Evolutionary conservation across 1,140 invertebrate species (phyloP).

Genomic region (Drosophila ironensis): DNA sequence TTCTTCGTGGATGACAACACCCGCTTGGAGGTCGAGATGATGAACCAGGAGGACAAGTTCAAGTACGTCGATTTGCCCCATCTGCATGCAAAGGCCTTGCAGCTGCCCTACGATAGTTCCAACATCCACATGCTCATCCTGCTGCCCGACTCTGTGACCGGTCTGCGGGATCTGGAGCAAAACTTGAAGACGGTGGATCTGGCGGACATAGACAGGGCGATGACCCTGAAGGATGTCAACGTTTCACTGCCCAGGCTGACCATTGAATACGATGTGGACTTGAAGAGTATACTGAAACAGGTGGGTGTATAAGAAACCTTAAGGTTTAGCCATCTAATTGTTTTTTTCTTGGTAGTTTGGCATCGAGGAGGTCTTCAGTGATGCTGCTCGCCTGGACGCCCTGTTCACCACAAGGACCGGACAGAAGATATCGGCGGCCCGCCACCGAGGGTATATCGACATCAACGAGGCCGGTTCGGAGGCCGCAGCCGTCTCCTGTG

Average conservation of each 20-base stretch:
- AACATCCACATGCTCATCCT: conserved; percentile 85
- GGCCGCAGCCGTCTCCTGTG: conserved; percentile 89
- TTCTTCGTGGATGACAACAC: conserved; percentile 83
- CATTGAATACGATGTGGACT: conserved; percentile 83
- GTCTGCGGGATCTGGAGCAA: conserved; percentile 82
- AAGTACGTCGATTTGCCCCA: conserved; percentile 81
- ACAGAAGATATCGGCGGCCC: conserved; percentile 83
- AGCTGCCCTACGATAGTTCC: conserved; percentile 84
- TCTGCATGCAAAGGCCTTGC: conserved; percentile 82
- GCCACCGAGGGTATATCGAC: conserved; percentile 89
- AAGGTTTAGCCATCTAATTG: neutral
- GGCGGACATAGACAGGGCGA: conserved; percentile 67
- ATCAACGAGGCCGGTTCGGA: conserved; percentile 91
- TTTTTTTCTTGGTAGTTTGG: too few relatives aligned
- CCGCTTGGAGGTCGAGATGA: conserved; percentile 83
- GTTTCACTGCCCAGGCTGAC: conserved; percentile 86
- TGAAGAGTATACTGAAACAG: conserved; percentile 83
- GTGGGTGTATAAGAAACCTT: conserved; percentile 71
- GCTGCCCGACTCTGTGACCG: conserved; percentile 84
- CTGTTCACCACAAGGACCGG: conserved; percentile 83
- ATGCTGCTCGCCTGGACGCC: too few relatives aligned
- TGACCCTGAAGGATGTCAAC: conserved; percentile 70
- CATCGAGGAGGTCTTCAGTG: too few relatives aligned
- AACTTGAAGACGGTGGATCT: conserved; percentile 80
- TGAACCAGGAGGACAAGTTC: conserved; percentile 83